Base-by-base conservation (phyloP, 2,888 invertebrate genomes). In the Lottia scabra region DNA sequence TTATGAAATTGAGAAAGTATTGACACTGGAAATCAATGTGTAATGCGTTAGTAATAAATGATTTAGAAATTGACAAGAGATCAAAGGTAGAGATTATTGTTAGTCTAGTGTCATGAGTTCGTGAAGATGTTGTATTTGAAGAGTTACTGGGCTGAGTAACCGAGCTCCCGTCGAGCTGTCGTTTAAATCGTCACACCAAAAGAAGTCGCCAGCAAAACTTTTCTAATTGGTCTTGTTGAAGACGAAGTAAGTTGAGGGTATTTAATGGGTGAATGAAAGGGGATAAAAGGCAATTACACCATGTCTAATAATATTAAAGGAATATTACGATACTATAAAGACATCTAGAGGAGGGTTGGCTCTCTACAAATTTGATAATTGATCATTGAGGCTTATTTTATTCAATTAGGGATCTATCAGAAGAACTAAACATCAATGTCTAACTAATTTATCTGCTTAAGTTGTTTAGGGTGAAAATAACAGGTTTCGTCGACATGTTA, bases 381-480 rank as follows among this genome's bases (percentile, higher is more conserved):
- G 56, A 19, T 56, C 56, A 56, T 23, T 56, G 56, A 56, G 23
- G 56, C 56, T 56, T 23, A 56, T 23, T 56, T 56, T 19, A 56
- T 56, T 56, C 23, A 56, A 56, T 56, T 56, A 23, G 56, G 19
- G 19, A 56, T 23, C 56, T 23, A 23, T 56, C 56, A 56, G 23
- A 56, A 56, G 56, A 16, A 56, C 23, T 56, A 56, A 56, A 23
- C 56, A 23, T 56, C 56, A 56, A 56, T 23, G 56, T 56, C 56
- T 23, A 56, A 56, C 56, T 23, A 56, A 56, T 56, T 56, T 56
- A 56, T 56, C 23, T 56, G 56, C 56, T 56, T 56, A 56, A 56
- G 19, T 56, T 19, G 13, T 56, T 56, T 56, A 56, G 13, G n/a
- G 56, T 56, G 56, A 56, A 56, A 56, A 56, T 56, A 23, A 56